Percentiles rank a stretch among this genome's conserved stretches.
These are phyloP conservation scores for Resseliella maxima DNA, from an alignment of 2,888 invertebrate genomes.

Conservation along the genomic window DNA sequence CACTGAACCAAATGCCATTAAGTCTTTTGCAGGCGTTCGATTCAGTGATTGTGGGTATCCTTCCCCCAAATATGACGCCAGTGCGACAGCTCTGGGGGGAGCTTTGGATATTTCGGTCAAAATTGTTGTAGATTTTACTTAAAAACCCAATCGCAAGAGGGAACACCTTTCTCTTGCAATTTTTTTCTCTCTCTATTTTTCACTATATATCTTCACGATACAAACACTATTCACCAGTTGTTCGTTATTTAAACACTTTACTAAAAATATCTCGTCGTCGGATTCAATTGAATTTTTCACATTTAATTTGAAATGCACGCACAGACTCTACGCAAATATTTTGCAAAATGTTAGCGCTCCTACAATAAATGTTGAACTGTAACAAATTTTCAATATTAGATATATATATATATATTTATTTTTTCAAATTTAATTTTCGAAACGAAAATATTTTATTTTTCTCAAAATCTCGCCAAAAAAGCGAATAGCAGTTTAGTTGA, in stretches of 20 bases:
- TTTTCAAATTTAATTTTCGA: too few relatives aligned
- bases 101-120: conserved; percentile 68
- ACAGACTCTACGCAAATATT: too few relatives aligned
- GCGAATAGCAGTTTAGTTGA: neutral
- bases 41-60: conserved; percentile 68
- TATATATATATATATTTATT: too few relatives aligned
- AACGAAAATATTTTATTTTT: too few relatives aligned
- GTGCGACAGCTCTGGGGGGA: conserved; percentile 69
- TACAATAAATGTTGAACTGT: too few relatives aligned
- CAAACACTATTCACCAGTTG: neutral
- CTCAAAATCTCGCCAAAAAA: neutral
- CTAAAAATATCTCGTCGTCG: neutral
- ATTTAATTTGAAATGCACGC: neutral
- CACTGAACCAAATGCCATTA: conserved; percentile 68
- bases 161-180: conserved; percentile 58
- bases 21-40: conserved; percentile 68
- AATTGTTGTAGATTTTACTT: conserved; percentile 64
- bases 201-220: too few relatives aligned
- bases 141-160: conserved; percentile 33
- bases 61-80: conserved; percentile 69
- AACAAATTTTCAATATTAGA: too few relatives aligned
- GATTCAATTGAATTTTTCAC: neutral
- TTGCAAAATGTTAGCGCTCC: too few relatives aligned
- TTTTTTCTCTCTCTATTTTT: neutral
- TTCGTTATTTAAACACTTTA: neutral